Percentiles rank a stretch among this genome's conserved stretches.
These are phyloP conservation scores for Idaea straminata DNA, from an alignment of 2,888 invertebrate genomes.

Conservation along the genomic window DNA sequence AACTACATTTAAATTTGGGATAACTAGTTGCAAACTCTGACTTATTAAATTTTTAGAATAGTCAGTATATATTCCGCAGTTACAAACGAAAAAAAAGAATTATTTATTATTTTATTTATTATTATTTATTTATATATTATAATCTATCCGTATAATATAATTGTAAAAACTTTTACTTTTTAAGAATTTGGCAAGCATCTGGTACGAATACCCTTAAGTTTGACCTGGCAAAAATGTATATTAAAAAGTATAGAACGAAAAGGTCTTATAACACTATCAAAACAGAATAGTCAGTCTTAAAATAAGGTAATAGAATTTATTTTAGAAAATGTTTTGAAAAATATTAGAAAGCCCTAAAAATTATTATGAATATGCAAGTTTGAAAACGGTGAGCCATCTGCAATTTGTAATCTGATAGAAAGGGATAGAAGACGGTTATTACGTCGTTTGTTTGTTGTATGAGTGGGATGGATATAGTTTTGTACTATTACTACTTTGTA, in stretches of 20 bases:
- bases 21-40: no score
- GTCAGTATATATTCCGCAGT: no score
- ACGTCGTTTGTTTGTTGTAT: constrained; percentile 20
- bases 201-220: no score
- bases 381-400: constrained; percentile 71
- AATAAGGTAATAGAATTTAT: not conserved
- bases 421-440: constrained; percentile 38
- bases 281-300: not conserved
- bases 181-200: no score
- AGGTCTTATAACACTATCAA: not conserved
- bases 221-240: no score
- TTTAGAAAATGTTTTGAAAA: not conserved
- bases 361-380: constrained; percentile 55
- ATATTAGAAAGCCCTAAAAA: constrained; percentile 56
- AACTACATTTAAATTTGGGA: no score
- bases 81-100: no score
- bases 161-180: no score
- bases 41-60: no score
- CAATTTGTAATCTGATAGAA: constrained; percentile 62
- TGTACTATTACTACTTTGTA: constrained; percentile 45
- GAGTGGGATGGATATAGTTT: constrained; percentile 53
- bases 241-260: not conserved
- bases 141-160: no score
- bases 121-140: no score
- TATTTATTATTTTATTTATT: no score